Evolutionary conservation across 2,888 invertebrate species (phyloP).

Genomic region (Anagyrus pseudococci): DNA sequence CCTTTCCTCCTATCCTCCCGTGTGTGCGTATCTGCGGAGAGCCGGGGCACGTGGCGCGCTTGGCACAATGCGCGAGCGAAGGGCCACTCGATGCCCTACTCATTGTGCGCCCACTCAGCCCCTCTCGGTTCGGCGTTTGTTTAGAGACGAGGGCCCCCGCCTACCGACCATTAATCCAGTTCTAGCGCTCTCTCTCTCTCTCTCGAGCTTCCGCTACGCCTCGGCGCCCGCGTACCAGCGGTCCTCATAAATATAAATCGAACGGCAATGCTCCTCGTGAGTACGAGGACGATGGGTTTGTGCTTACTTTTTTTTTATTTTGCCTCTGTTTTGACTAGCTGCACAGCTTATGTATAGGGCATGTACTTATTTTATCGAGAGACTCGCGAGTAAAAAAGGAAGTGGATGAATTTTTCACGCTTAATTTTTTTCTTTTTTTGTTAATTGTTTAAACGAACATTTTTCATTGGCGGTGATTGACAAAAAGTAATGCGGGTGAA

Average conservation of each 20-base stretch:
- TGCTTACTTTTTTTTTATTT: slow-evolving; percentile 9
- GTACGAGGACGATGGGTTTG: slow-evolving; percentile 12
- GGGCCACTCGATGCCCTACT: slow-evolving; percentile 48
- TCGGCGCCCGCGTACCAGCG: not conserved
- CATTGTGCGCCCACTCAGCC: slow-evolving; percentile 13
- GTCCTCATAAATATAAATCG: slow-evolving; percentile 37
- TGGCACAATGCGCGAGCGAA: slow-evolving; percentile 51
- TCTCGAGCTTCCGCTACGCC: not conserved
- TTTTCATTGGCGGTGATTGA: not conserved
- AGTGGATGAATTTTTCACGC: not conserved
- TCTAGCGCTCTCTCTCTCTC: slow-evolving; percentile 8
- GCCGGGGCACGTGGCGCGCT: slow-evolving; percentile 59
- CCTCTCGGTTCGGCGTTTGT: slow-evolving; percentile 8
- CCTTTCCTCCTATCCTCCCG: not conserved
- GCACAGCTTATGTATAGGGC: too few species aligned
- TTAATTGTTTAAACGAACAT: not conserved
- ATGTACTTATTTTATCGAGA: too few species aligned
- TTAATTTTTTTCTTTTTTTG: not conserved
- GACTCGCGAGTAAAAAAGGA: too few species aligned
- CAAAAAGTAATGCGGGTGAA: not conserved
- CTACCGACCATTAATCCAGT: slow-evolving; percentile 30
- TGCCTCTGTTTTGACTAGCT: too few species aligned
- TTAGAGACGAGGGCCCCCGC: slow-evolving; percentile 7
- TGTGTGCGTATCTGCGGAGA: slow-evolving; percentile 1
- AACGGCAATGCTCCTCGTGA: slow-evolving; percentile 9